Conservation (phyloP, 2,888 invertebrate species). For the Drosophila kuntzei region DNA sequence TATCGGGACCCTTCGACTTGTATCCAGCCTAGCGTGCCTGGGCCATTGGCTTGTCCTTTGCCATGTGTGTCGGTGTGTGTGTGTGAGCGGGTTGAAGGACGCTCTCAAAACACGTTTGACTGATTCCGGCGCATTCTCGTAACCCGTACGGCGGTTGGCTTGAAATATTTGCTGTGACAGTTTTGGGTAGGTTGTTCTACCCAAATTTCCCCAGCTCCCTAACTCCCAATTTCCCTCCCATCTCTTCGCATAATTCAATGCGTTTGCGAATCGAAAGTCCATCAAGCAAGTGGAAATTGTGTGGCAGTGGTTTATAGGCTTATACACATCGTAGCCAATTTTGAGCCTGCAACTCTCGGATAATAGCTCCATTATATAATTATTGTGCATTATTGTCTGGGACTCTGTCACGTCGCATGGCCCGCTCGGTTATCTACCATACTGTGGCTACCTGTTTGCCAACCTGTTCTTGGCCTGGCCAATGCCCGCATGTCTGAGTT, state of each 20-base stretch:
- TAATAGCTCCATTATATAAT: conserved; percentile 79
- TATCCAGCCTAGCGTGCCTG: conserved; percentile 43
- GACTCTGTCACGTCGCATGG: conserved; percentile 32
- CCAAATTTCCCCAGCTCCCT: conserved; percentile 6
- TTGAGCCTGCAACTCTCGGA: conserved; percentile 42
- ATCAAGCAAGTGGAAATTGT: conserved; percentile 68
- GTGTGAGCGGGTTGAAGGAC: conserved; percentile 53
- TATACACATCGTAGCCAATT: conserved; percentile 63
- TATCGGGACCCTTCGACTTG: conserved; percentile 50
- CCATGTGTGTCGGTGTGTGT: conserved; percentile 35
- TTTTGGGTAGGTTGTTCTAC: conserved; percentile 39
- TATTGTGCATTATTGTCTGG: conserved; percentile 74
- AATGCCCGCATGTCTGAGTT: conserved; percentile 17
- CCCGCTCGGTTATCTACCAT: conserved; percentile 19
- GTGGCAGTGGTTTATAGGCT: conserved; percentile 62
- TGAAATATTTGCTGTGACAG: conserved; percentile 66
- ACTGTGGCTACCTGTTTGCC: conserved; percentile 10
- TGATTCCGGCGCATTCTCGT: conserved; percentile 44
- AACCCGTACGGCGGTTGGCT: conserved; percentile 15
- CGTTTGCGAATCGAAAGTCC: conserved; percentile 64
- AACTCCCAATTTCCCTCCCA: neutral
- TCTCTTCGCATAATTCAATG: conserved; percentile 44
- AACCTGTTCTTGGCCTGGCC: conserved; percentile 3
- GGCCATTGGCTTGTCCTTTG: conserved; percentile 51
- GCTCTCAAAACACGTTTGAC: conserved; percentile 57